A percentile compares a stretch with the other conserved stretches of the same genome.
Evolutionary conservation across 2,888 invertebrate species (phyloP).

Genomic region (Hypolimnas misippus): DNA sequence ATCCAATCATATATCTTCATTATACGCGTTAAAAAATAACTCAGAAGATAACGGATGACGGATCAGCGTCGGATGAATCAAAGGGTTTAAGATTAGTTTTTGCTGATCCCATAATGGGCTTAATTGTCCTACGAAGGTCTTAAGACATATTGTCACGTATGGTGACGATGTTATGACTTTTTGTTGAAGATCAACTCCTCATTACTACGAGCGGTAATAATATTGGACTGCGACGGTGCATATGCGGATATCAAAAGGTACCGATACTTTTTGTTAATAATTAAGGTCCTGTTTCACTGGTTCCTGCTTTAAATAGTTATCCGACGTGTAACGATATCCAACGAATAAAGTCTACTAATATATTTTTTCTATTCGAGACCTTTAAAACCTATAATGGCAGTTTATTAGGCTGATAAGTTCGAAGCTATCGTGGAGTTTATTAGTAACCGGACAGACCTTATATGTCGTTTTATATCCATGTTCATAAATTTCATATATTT

Average conservation of each 20-base stretch:
- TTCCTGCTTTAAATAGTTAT: too few relatives aligned
- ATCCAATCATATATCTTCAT: constrained; percentile 5
- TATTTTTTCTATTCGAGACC: too few relatives aligned
- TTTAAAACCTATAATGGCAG: too few relatives aligned
- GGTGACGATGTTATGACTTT: constrained; percentile 22
- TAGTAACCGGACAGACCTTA: too few relatives aligned
- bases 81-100: constrained; percentile 37
- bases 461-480: neutral
- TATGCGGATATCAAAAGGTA: constrained; percentile 24
- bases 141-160: constrained; percentile 34
- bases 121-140: constrained; percentile 33
- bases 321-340: too few relatives aligned
- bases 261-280: constrained; percentile 23
- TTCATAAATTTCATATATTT: neutral
- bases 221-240: constrained; percentile 7
- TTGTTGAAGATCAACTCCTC: constrained; percentile 13
- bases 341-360: too few relatives aligned
- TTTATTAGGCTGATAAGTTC: too few relatives aligned
- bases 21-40: constrained; percentile 6
- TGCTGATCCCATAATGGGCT: constrained; percentile 31
- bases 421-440: too few relatives aligned
- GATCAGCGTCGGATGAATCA: constrained; percentile 34
- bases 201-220: neutral
- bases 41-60: constrained; percentile 13
- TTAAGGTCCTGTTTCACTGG: too few relatives aligned